These are phyloP conservation scores for Talpa occidentalis DNA, from an alignment of 2,113 vertebrate species.

Conservation along the genomic window DNA sequence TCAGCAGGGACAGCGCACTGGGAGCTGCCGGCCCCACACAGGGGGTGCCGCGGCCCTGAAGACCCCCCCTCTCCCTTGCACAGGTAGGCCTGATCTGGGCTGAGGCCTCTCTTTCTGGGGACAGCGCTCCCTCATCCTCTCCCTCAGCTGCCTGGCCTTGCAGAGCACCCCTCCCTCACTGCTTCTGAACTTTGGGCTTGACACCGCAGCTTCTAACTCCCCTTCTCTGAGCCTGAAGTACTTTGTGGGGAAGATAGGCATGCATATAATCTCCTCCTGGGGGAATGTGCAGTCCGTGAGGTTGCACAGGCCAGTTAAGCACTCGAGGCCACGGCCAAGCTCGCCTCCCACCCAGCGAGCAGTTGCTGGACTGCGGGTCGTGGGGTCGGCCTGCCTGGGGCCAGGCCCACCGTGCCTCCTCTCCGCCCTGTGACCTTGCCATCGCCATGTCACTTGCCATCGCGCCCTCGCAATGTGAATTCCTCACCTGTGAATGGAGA, in stretches of 20 bases:
- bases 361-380: too few species aligned
- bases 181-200: background rate
- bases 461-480: too few species aligned
- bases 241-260: background rate
- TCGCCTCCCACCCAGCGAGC: background rate
- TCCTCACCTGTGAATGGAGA: background rate
- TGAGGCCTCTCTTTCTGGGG: background rate
- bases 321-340: background rate
- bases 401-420: background rate
- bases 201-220: background rate
- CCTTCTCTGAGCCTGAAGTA: background rate
- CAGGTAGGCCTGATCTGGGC: slow-evolving; percentile 78
- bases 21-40: slow-evolving; percentile 73
- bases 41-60: slow-evolving; percentile 74
- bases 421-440: background rate
- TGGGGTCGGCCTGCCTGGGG: background rate
- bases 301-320: background rate
- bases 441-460: background rate
- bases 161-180: background rate
- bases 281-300: background rate
- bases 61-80: slow-evolving; percentile 75
- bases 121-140: background rate
- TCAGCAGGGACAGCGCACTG: slow-evolving; percentile 53
- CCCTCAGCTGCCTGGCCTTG: slow-evolving; percentile 30
- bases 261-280: background rate